A percentile compares a stretch with the other conserved stretches of the same genome.
phyloP scores from a whole-genome alignment of 2,888 invertebrate species.

The Fissipunctia ypsillon region DNA sequence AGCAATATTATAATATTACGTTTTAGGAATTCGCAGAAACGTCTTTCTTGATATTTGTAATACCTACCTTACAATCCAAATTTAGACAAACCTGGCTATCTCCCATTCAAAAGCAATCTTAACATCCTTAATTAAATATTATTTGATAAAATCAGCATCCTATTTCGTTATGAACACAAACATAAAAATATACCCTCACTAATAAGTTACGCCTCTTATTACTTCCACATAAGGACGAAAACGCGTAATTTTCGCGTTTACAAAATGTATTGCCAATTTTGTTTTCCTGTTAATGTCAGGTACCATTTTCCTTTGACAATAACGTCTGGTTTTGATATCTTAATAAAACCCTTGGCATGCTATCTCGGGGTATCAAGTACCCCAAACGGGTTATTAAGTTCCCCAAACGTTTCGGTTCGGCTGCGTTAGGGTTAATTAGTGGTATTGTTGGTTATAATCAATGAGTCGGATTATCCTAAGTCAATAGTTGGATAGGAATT shows the following conservation, averaged over 20 bases:
- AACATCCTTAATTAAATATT: conserved; percentile 71
- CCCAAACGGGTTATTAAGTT: conserved; percentile 66
- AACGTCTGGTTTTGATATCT: conserved; percentile 82
- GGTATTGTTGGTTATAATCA: conserved; percentile 63
- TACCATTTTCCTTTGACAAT: conserved; percentile 78
- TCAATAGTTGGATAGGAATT: conserved; percentile 48
- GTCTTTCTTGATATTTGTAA: background rate
- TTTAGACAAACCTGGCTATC: background rate
- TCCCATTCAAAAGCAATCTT: conserved; percentile 12
- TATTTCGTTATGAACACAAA: conserved; percentile 53
- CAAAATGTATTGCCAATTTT: conserved; percentile 44
- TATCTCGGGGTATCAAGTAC: conserved; percentile 70
- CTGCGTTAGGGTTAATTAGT: conserved; percentile 70
- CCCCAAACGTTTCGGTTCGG: conserved; percentile 54
- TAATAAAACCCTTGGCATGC: conserved; percentile 78
- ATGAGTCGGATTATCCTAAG: conserved; percentile 53
- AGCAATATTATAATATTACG: background rate
- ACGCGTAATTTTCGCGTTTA: conserved; percentile 35
- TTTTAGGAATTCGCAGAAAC: background rate
- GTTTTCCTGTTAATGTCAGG: conserved; percentile 77
- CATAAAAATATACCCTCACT: conserved; percentile 9
- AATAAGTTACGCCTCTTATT: conserved; percentile 19
- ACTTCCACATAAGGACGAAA: conserved; percentile 55
- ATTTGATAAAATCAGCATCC: conserved; percentile 70
- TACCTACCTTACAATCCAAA: background rate